Percentiles rank a stretch among this genome's conserved stretches.
phyloP scores from a whole-genome alignment of 2,888 invertebrate species.

The Drosophila yooni region DNA sequence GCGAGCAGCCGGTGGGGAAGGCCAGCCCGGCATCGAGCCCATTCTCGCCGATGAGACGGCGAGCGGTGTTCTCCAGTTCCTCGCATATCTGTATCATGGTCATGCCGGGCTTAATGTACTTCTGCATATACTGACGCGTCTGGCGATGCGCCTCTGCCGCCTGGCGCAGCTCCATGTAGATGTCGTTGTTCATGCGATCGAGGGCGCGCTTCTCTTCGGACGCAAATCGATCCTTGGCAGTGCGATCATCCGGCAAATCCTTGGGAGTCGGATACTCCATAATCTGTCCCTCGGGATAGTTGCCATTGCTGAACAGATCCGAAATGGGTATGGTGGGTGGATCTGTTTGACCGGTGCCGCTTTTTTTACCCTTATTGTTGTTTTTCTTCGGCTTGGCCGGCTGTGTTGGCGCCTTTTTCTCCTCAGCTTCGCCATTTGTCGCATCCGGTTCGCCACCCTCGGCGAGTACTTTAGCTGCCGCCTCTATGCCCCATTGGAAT shows the following conservation, averaged over 20 bases:
- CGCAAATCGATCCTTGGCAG: conserved; percentile 93
- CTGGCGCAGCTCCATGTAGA: conserved; percentile 93
- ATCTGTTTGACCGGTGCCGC: conserved; percentile 87
- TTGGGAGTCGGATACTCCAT: conserved; percentile 90
- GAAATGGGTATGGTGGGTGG: conserved; percentile 95
- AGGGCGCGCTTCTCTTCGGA: conserved; percentile 95
- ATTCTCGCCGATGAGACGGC: conserved; percentile 96
- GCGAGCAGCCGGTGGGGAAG: conserved; percentile 99
- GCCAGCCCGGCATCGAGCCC: conserved; percentile 97
- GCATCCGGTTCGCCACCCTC: conserved; percentile 56
- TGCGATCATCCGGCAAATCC: conserved; percentile 90
- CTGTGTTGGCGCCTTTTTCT: conserved; percentile 69
- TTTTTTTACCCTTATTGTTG: conserved; percentile 86
- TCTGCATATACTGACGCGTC: conserved; percentile 90
- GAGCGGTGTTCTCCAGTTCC: conserved; percentile 95
- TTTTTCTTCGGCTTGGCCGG: conserved; percentile 82
- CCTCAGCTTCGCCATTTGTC: conserved; percentile 82
- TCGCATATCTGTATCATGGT: conserved; percentile 99
- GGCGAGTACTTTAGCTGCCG: conserved; percentile 79
- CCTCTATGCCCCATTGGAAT: conserved; percentile 64
- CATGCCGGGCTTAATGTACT: conserved; percentile 99
- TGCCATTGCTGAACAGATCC: conserved; percentile 93
- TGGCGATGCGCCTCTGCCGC: conserved; percentile 99
- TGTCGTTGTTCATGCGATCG: conserved; percentile 95
- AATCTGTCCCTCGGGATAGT: conserved; percentile 95